Base-by-base conservation (phyloP, 2,113 vertebrate species). In the Fregata magnificens region DNA sequence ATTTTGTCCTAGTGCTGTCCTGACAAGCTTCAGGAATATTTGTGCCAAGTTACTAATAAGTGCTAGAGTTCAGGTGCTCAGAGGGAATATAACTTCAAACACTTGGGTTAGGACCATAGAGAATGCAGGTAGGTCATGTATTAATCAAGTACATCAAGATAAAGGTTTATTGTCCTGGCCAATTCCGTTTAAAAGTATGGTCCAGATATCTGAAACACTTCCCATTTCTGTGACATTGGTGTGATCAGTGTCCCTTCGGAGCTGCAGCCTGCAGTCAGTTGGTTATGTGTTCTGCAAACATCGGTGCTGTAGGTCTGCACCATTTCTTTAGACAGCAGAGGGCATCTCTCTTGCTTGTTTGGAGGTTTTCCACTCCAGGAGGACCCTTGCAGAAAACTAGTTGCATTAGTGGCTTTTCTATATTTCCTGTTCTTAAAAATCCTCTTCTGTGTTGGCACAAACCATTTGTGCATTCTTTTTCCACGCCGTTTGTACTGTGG, bases 301-400 rank as follows among this genome's bases (percentile, higher is more conserved):
- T 17, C 0, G 0, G 13, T 32, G 16, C 31, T 56, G 13, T 8
- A 36, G 26, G 24, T 52, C 8, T 17, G 26, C 9, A 25, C 19
- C 11, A 18, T 34, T 62, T 40, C 67, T 67, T 49, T 13, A 34
- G n/a, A 70, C 28, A 34, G 9, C 7, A 82, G 25, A 63, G 9
- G 3, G 2, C 21, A 34, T 24, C 40, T 77, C 2, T 0, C 32
- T 25, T 15, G 21, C 15, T 80, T 1, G 0, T 78, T 61, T 38
- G 25, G 56, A 62, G 12, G 14, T 22, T 47, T 52, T 67, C 11
- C 7, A 56, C 31, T 50, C 12, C 32, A 62, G n/a, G 9, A 38
- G 13, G 45, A 66, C 7, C 21, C 5, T 5, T 50, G 9, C 11
- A 63, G 59, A 86, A 66, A 73, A 26, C 12, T 29, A 29, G 12